Conservation (phyloP, 2,888 invertebrate genomes). For the Acanthosoma haemorrhoidale region DNA sequence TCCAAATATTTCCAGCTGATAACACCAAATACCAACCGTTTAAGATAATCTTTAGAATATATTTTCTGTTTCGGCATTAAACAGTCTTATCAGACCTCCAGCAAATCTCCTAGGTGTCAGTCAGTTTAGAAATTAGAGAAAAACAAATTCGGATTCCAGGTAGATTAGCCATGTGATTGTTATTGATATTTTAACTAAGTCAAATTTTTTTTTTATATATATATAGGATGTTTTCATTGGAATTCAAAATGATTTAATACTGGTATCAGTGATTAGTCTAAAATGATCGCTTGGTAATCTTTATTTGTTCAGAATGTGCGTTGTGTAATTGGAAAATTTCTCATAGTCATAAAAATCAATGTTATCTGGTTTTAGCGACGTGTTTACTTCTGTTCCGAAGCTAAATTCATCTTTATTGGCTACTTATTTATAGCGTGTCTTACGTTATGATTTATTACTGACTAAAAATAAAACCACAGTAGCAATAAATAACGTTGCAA, state of each 20-base stretch:
- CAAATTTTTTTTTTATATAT: too few species aligned
- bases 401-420: neutral
- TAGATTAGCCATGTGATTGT: neutral
- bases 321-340: slow-evolving; percentile 6
- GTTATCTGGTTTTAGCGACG: neutral
- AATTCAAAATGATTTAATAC: too few species aligned
- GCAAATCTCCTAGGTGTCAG: neutral
- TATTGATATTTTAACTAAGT: too few species aligned
- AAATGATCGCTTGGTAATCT: neutral
- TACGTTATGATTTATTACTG: neutral
- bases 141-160: neutral
- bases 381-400: neutral
- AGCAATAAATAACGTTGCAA: too few species aligned
- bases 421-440: neutral
- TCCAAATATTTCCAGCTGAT: too few species aligned
- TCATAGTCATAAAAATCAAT: neutral
- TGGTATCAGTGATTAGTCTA: too few species aligned
- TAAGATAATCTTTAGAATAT: neutral
- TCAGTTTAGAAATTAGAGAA: too few species aligned
- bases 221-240: too few species aligned
- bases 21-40: too few species aligned
- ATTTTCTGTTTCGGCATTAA: neutral
- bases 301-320: neutral
- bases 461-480: neutral
- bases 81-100: neutral